Evolutionary conservation across 2,797 vertebrate genomes (phyloP), one percentile per base, ranked within the genome.

Genomic region (Xerus rutilus): DNA sequence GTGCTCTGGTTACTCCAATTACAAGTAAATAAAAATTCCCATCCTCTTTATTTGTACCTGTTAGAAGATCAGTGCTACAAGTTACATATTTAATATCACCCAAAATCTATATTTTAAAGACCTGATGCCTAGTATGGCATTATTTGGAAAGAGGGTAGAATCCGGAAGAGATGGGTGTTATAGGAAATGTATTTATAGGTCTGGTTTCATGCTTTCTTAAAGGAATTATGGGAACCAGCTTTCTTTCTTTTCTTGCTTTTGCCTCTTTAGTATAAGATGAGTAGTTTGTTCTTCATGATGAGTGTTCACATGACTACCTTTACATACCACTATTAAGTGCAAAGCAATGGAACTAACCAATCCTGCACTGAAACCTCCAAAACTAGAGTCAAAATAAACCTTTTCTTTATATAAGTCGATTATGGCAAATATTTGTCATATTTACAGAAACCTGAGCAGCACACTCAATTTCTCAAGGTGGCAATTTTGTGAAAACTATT

Each of bases 151-250:
- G 54, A 57, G 43, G 28, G 2, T 8, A 47, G 79, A 32, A 21
- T 39, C 28, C 21, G 32, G 20, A 14, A 62, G 21, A 32, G 0
- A 2, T 45, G 9, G 5, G 5, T 17, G 49, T 52, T 52, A 52
- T 52, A 17, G 49, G 15, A 4, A 52, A 15, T 1, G 5, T 18
- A 3, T 21, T 12, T 1, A 0, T 9, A 30, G 5, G 5, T 82
- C 23, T 13, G 39, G 17, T 47, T 13, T 4, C 7, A 30, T 45
- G 25, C 3, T 59, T 11, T 15, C 23, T 21, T 18, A 9, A 43
- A 39, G 57, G 39, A 25, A 45, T 18, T 20, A 2, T 9, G 5
- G 14, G 5, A 64, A 17, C 3, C 0, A 2, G 0, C 1, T 64
- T 15, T 32, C 39, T 70, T 35, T 9, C 7, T 47, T 45, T n/a